Conservation (phyloP, 2,113 vertebrate genomes). For the Oxygymnocypris stewartii region DNA sequence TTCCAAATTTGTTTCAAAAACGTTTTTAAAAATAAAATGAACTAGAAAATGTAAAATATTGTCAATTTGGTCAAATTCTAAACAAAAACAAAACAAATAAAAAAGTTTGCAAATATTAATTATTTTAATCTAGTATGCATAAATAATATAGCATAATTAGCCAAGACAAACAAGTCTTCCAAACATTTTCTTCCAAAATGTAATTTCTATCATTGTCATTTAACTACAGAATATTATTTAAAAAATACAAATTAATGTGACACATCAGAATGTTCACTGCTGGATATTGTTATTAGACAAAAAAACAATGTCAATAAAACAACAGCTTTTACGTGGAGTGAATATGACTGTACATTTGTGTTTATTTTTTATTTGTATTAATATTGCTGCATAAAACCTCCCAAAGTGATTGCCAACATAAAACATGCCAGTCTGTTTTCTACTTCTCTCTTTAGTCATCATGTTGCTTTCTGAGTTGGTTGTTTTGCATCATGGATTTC, state of each 20-base stretch:
- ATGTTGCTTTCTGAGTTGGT: constrained; percentile 55
- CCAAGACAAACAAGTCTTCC: not conserved
- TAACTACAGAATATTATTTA: not conserved
- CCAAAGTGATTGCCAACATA: not conserved
- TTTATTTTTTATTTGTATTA: not conserved
- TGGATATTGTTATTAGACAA: not conserved
- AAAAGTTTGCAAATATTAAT: not conserved
- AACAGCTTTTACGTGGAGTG: not conserved
- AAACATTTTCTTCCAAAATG: too few relatives aligned
- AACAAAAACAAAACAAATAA: not conserved
- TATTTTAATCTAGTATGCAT: not conserved
- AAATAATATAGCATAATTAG: not conserved
- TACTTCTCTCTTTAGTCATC: constrained; percentile 48
- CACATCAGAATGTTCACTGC: not conserved
- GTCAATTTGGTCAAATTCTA: not conserved
- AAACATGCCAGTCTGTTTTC: constrained; percentile 12
- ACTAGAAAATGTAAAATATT: too few relatives aligned
- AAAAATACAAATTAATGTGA: not conserved
- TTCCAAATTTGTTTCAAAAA: not conserved
- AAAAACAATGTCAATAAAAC: not conserved
- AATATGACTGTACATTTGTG: not conserved
- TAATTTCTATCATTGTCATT: not conserved
- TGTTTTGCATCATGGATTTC: constrained; percentile 66
- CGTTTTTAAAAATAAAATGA: not conserved
- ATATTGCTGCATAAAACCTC: not conserved